Conservation (phyloP, 2,113 vertebrate species). For the Micromys minutus region DNA sequence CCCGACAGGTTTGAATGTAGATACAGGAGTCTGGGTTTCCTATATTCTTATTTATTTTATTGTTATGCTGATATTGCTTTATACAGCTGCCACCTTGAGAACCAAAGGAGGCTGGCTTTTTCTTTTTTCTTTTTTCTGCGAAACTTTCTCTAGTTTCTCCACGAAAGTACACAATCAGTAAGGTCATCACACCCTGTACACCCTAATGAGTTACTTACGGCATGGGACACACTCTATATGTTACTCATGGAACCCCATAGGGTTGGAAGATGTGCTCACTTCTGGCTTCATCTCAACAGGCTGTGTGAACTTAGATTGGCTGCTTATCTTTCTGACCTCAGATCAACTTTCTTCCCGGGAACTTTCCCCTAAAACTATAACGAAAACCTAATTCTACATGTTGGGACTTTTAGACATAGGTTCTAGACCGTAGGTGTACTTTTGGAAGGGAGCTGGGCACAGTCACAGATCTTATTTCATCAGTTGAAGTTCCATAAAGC, state of each 20-base stretch:
- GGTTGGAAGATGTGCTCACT: neutral
- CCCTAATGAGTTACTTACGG: neutral
- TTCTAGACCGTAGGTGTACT: neutral
- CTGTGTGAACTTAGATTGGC: neutral
- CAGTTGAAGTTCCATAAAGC: neutral
- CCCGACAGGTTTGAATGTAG: neutral
- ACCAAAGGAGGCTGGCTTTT: neutral
- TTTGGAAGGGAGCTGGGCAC: neutral
- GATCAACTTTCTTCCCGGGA: neutral
- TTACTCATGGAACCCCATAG: neutral
- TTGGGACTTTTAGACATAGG: neutral
- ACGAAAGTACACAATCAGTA: neutral
- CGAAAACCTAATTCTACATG: neutral
- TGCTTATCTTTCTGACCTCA: neutral
- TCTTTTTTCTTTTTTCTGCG: neutral
- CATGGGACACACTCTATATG: neutral
- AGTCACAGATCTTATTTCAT: neutral
- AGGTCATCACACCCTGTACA: neutral
- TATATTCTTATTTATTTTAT: neutral
- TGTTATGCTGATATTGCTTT: neutral
- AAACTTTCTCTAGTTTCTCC: neutral
- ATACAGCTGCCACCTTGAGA: neutral
- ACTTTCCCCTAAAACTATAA: conserved; percentile 10
- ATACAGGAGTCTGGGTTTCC: neutral
- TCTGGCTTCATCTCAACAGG: neutral